Evolutionary conservation across 2,888 invertebrate genomes (phyloP).

Genomic region (Macropis europaea): DNA sequence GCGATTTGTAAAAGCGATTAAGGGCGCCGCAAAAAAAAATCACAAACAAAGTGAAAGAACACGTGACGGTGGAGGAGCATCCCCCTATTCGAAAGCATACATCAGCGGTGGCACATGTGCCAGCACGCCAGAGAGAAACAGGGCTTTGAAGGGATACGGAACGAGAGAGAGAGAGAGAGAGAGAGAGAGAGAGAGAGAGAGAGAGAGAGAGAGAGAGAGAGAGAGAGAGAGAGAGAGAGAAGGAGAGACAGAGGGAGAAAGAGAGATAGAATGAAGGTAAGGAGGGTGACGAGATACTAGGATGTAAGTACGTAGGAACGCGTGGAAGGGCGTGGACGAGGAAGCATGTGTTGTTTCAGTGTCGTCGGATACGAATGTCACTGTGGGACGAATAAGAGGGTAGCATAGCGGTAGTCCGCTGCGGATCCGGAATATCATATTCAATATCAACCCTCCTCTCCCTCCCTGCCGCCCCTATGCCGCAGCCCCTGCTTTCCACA

Average conservation of each 20-base stretch:
- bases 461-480: constrained; percentile 38
- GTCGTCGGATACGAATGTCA: constrained; percentile 54
- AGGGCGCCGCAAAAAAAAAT: constrained; percentile 64
- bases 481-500: constrained; percentile 58
- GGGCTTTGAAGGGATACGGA: constrained; percentile 24
- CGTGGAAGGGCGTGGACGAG: constrained; percentile 51
- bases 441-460: constrained; percentile 71
- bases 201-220: constrained; percentile 50
- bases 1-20: constrained; percentile 57
- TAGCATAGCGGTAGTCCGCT: constrained; percentile 67
- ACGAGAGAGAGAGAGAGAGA: background rate
- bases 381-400: constrained; percentile 65
- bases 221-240: constrained; percentile 27
- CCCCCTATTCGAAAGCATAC: constrained; percentile 71
- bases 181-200: background rate
- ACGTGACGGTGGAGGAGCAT: constrained; percentile 67
- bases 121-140: constrained; percentile 54
- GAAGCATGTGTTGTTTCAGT: constrained; percentile 48
- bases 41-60: constrained; percentile 71
- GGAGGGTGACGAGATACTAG: constrained; percentile 48
- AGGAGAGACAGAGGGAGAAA: constrained; percentile 3
- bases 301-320: constrained; percentile 55
- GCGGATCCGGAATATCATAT: constrained; percentile 74
- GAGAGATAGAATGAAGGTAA: constrained; percentile 13
- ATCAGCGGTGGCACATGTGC: constrained; percentile 70